phyloP scores from a whole-genome alignment of 35 echinoderm and acorn worm species.

The Patiria miniata region DNA sequence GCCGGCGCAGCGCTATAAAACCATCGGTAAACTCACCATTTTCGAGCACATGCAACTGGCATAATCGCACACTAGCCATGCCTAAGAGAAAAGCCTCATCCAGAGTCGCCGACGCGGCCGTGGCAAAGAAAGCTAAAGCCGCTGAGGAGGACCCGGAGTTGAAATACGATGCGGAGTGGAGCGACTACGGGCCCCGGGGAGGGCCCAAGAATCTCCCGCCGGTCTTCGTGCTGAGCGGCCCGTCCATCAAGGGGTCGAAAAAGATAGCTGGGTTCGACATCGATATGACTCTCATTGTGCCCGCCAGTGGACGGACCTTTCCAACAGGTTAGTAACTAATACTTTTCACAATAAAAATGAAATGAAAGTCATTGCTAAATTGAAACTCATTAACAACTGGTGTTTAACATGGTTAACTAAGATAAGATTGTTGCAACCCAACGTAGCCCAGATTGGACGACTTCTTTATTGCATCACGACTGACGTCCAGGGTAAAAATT shows the following conservation, averaged over 20 bases:
- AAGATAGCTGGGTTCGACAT: slow-evolving; percentile 95
- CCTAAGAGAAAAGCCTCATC: not conserved
- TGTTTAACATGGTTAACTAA: too few relatives aligned
- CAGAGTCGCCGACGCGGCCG: not conserved
- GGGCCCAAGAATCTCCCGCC: slow-evolving; percentile 60
- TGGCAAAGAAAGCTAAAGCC: slow-evolving; percentile 1
- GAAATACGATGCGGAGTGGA: slow-evolving; percentile 56
- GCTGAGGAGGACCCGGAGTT: slow-evolving; percentile 4
- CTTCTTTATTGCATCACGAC: too few relatives aligned
- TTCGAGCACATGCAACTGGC: too few relatives aligned
- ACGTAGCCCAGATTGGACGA: too few relatives aligned
- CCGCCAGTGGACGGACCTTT: slow-evolving; percentile 94
- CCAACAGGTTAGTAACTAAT: slow-evolving; percentile 55
- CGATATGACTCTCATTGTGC: slow-evolving; percentile 79
- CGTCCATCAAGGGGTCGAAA: slow-evolving; percentile 69
- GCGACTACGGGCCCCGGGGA: not conserved
- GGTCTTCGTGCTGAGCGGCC: slow-evolving; percentile 64
- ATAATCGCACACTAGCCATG: too few relatives aligned
- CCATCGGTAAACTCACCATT: too few relatives aligned
- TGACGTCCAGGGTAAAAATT: too few relatives aligned
- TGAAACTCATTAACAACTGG: too few relatives aligned
- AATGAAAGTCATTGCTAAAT: too few relatives aligned
- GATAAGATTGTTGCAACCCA: too few relatives aligned
- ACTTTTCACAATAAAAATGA: too few relatives aligned
- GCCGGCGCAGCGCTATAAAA: too few relatives aligned